Conservation (phyloP, 2,113 vertebrate genomes). For the Holacanthus passer region DNA sequence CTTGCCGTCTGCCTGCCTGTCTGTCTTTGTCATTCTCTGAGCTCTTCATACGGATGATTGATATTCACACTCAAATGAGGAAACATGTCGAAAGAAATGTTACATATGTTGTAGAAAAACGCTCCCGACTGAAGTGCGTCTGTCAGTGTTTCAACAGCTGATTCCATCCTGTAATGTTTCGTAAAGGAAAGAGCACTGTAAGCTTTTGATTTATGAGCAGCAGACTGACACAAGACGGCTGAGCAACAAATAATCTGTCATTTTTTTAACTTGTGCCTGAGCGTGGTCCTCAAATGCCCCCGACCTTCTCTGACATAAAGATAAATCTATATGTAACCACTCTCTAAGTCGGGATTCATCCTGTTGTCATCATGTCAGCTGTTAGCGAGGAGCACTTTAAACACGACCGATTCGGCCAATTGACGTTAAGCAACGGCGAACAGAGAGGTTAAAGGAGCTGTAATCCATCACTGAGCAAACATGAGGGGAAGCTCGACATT, state of each 20-base stretch:
- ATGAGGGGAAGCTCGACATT: slow-evolving; percentile 1
- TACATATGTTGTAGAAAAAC: neutral
- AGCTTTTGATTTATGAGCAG: neutral
- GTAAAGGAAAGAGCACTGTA: neutral
- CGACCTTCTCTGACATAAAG: neutral
- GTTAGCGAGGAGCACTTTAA: neutral
- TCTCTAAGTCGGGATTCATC: neutral
- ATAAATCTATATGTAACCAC: neutral
- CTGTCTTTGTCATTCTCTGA: slow-evolving; percentile 24
- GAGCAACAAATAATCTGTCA: neutral
- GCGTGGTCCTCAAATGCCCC: neutral
- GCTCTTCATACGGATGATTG: slow-evolving; percentile 37
- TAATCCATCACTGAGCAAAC: slow-evolving; percentile 40
- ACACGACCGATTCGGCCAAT: neutral
- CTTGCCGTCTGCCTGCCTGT: slow-evolving; percentile 25
- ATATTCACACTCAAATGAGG: neutral
- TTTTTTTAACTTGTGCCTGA: neutral
- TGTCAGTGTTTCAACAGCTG: neutral
- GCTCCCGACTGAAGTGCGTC: neutral
- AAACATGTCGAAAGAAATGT: slow-evolving; percentile 10
- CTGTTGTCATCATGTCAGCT: neutral
- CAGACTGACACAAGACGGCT: neutral
- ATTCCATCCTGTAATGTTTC: neutral
- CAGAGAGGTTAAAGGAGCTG: neutral
- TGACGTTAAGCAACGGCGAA: neutral